phyloP scores from a whole-genome alignment of 2,797 vertebrate species.

The Centroberyx gerrardi region DNA sequence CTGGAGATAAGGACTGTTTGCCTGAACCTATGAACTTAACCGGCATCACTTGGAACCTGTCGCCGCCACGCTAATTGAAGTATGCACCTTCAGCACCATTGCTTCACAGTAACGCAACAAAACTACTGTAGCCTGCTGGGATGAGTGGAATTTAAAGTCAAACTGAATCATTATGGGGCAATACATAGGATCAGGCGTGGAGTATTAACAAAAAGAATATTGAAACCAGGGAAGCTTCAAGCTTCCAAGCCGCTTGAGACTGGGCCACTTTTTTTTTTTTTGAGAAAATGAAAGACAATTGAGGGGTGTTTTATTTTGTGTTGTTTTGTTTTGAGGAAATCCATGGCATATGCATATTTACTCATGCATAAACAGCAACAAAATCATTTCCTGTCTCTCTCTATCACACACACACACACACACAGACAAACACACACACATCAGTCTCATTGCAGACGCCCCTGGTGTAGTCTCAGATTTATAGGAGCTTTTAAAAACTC shows the following conservation, averaged over 20 bases:
- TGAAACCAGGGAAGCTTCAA: not conserved
- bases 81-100: slow-evolving; percentile 48
- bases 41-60: slow-evolving; percentile 73
- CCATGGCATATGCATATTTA: too few species aligned
- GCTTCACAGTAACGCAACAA: slow-evolving; percentile 32
- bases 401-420: too few species aligned
- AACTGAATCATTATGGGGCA: slow-evolving; percentile 24
- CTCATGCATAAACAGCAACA: too few species aligned
- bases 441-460: slow-evolving; percentile 14
- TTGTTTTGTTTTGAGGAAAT: not conserved
- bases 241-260: not conserved
- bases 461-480: slow-evolving; percentile 45
- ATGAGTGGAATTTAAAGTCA: slow-evolving; percentile 38
- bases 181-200: not conserved
- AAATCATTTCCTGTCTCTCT: too few species aligned
- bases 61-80: slow-evolving; percentile 60
- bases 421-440: slow-evolving; percentile 7
- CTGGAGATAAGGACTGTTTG: slow-evolving; percentile 82
- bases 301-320: not conserved
- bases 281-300: not conserved
- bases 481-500: slow-evolving; percentile 57
- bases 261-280: not conserved
- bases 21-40: slow-evolving; percentile 77
- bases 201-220: slow-evolving; percentile 1
- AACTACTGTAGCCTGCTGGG: slow-evolving; percentile 30